Conservation (phyloP, 2,797 vertebrate genomes). For the Ara ararauna region DNA sequence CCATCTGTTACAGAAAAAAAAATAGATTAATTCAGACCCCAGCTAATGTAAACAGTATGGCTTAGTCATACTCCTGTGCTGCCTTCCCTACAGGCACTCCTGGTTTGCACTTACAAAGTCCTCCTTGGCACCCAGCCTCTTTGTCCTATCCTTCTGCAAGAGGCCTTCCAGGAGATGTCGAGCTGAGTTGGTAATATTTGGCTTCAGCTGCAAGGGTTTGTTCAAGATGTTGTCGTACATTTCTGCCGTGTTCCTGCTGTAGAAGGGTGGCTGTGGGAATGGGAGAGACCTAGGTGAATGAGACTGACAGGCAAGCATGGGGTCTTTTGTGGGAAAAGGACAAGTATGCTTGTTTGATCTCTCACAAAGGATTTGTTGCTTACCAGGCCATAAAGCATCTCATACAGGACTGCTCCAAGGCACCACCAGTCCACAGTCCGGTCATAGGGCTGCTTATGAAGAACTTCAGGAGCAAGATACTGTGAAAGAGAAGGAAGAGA, state of each 20-base stretch:
- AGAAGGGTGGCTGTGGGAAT: constrained; percentile 91
- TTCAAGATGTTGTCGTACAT: constrained; percentile 99
- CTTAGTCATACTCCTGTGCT: not conserved
- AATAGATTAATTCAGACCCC: constrained; percentile 64
- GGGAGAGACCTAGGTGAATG: not conserved
- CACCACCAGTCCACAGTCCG: constrained; percentile 99
- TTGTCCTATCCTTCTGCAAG: constrained; percentile 94
- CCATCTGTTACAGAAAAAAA: constrained; percentile 84
- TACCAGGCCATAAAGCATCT: constrained; percentile 99
- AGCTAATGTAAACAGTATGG: not conserved
- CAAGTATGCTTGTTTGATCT: rapidly evolving
- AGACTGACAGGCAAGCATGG: not conserved
- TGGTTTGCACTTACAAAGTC: constrained; percentile 91
- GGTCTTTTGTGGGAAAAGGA: not conserved
- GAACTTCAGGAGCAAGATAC: constrained; percentile 98
- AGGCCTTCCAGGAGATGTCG: constrained; percentile 94
- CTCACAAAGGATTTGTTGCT: constrained; percentile 43
- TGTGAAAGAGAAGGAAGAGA: constrained; percentile 62
- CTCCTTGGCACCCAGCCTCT: constrained; percentile 92
- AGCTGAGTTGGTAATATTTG: constrained; percentile 97
- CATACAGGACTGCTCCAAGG: constrained; percentile 95
- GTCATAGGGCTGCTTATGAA: constrained; percentile 98
- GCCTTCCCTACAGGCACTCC: not conserved
- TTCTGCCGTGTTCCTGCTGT: constrained; percentile 97
- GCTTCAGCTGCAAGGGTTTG: constrained; percentile 96